Evolutionary conservation across 2,113 vertebrate species (phyloP).

Genomic region (Neogobius melanostomus): DNA sequence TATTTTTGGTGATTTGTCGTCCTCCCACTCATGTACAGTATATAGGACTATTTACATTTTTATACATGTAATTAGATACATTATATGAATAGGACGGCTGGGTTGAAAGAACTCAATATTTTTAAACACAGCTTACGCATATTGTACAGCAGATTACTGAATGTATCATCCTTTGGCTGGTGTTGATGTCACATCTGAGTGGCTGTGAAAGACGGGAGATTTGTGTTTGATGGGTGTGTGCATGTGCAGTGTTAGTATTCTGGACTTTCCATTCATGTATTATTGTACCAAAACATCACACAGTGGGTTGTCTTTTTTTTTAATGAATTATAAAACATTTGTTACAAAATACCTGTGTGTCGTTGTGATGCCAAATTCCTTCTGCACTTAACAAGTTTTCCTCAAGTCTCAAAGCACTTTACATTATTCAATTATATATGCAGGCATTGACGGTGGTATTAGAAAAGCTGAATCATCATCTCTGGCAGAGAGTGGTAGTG

Average conservation of each 20-base stretch:
- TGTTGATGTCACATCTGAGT: slow-evolving; percentile 56
- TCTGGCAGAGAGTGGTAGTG: not conserved
- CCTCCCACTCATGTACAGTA: slow-evolving; percentile 57
- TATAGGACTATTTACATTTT: slow-evolving; percentile 62
- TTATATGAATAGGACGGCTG: slow-evolving; percentile 15
- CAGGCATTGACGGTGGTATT: too few species aligned
- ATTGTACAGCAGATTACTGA: slow-evolving; percentile 73
- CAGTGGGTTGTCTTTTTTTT: slow-evolving; percentile 58
- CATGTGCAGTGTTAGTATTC: slow-evolving; percentile 13
- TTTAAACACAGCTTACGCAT: slow-evolving; percentile 62
- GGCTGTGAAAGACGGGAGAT: slow-evolving; percentile 42
- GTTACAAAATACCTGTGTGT: slow-evolving; percentile 34
- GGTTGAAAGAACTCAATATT: slow-evolving; percentile 65
- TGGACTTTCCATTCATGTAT: slow-evolving; percentile 47
- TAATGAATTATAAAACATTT: slow-evolving; percentile 69
- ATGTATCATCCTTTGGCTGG: slow-evolving; percentile 77
- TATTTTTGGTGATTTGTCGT: slow-evolving; percentile 47
- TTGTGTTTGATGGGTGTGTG: slow-evolving; percentile 29
- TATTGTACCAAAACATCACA: slow-evolving; percentile 58
- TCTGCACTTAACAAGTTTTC: not conserved
- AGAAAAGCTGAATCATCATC: too few species aligned
- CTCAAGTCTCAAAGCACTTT: not conserved
- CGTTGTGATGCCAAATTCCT: not conserved
- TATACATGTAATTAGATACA: slow-evolving; percentile 48
- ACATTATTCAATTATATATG: not conserved